Evolutionary conservation across 2,113 vertebrate species (phyloP), one percentile per base, ranked within the genome.

Genomic region (Pseudorectes ferrugineus): DNA sequence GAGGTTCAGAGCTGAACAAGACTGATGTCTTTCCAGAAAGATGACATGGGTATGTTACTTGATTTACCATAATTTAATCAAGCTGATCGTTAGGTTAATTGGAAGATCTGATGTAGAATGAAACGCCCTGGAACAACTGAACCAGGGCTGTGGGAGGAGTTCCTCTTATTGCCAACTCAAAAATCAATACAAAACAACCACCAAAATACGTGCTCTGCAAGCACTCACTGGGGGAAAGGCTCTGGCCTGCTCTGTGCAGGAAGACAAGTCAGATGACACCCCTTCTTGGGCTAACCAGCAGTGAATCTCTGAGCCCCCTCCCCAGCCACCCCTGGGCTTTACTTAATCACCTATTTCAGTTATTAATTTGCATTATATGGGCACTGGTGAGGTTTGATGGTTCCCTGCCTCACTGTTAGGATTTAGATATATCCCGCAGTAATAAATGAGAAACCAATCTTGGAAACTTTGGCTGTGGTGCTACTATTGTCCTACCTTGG

Each of bases 81-180:
- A 92, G 86, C 68, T 95, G 93, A 93, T 97, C 88, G 36, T 95
- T 96, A 74, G 86, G 83, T 88, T 93, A 87, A 93, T 91, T 94
- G 45, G 73, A 91, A 78, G 80, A 91, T 93, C 55, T 86, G 88
- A 51, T 71, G 55, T 45, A n/a, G 72, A 94, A 78, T 31, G 68
- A 85, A 93, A 92, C 36, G 52, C 63, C 67, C 35, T 93, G 82
- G 91, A 93, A 96, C 52, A 71, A 92, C 76, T 66, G 79, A 77
- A 54, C 16, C 33, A 68, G 24, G 70, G 49, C 63, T 92, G 42
- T 83, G 65, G 86, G 68, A 95, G 94, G 95, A 93, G 83, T 42
- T 93, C 43, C 42, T 72, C 65, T 24, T 20, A 38, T 23, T 92
- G 95, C 88, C 94, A 96, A 48, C 88, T 66, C 68, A 46, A 92